Conservation (phyloP, 1,140 invertebrate genomes). For the Odontomachus brunneus region DNA sequence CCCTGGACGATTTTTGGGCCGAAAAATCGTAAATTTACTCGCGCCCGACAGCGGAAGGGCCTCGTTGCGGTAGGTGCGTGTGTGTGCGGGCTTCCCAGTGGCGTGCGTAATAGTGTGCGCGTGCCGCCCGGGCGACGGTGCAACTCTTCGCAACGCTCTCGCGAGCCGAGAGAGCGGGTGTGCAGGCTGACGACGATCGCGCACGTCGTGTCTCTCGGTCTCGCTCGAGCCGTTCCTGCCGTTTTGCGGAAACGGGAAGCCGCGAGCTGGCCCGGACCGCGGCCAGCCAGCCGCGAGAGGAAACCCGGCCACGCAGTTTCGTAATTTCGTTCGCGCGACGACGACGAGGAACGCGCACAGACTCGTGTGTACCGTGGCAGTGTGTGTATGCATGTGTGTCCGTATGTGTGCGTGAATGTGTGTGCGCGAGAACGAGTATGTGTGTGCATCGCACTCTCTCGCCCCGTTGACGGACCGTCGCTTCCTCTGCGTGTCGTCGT, state of each 20-base stretch:
- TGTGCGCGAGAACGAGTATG: conserved; percentile 75
- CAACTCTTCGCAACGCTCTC: no score
- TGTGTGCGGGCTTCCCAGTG: neutral
- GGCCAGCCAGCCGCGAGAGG: no score
- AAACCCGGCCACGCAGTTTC: no score
- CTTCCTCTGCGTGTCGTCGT: conserved; percentile 59
- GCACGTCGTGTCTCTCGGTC: no score
- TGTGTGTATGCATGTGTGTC: conserved; percentile 63
- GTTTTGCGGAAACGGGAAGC: no score
- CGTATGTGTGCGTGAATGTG: conserved; percentile 77
- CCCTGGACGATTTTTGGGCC: conserved; percentile 77
- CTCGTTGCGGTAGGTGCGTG: conserved; percentile 77
- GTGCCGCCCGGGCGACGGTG: neutral
- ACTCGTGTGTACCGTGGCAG: no score
- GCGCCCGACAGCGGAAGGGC: conserved; percentile 68
- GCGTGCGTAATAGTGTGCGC: neutral
- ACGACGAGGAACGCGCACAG: no score
- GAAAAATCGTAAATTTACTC: conserved; percentile 78
- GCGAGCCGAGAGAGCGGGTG: no score
- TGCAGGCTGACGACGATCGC: no score
- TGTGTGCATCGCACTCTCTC: conserved; percentile 45
- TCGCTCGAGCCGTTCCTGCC: no score
- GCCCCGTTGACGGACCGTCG: neutral
- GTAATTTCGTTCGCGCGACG: no score
- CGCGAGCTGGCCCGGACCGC: no score